Evolutionary conservation across 2,113 vertebrate genomes (phyloP).

Genomic region (Sclerurus mexicanus): DNA sequence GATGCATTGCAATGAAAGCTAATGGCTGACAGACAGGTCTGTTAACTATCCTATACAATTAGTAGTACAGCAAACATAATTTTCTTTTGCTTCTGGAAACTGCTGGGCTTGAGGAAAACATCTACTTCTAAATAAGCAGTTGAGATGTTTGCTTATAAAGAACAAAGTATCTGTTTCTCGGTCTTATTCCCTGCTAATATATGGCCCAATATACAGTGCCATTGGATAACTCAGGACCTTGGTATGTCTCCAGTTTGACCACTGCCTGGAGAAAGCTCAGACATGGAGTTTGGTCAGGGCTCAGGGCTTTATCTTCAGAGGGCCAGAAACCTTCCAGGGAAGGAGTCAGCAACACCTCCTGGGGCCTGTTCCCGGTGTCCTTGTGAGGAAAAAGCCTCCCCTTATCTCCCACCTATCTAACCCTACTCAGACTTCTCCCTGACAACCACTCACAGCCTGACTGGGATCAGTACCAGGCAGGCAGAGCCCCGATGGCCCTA

Average conservation of each 20-base stretch:
- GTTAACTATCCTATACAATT: not conserved
- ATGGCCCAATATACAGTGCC: not conserved
- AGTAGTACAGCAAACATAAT: not conserved
- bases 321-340: not conserved
- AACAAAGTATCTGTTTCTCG: not conserved
- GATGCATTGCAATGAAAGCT: not conserved
- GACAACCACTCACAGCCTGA: not conserved
- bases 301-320: not conserved
- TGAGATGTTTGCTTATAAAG: not conserved
- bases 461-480: fast-evolving
- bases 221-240: not conserved
- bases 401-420: not conserved
- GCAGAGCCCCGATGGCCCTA: not conserved
- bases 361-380: fast-evolving
- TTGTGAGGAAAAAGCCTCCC: fast-evolving
- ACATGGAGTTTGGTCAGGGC: no score
- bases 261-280: not conserved
- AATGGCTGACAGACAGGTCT: not conserved
- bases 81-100: not conserved
- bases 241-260: not conserved
- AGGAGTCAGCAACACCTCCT: not conserved
- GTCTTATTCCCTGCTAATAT: not conserved
- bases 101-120: not conserved
- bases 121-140: not conserved
- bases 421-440: not conserved